A percentile compares a stretch with the other conserved stretches of the same genome.
These are phyloP conservation scores for Plebejus melissa DNA, from an alignment of 2,888 invertebrate species.

Conservation along the genomic window DNA sequence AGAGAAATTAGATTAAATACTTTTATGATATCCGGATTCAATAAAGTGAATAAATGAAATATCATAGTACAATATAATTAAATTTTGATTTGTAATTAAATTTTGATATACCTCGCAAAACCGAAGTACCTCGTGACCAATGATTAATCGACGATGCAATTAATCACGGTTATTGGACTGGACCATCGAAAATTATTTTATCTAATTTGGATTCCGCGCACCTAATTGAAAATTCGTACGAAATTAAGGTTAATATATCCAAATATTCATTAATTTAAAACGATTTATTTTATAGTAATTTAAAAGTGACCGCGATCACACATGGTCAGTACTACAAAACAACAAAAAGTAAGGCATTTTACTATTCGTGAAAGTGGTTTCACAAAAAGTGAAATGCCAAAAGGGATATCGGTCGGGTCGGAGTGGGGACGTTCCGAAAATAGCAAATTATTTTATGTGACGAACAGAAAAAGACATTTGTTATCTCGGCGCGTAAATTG, in stretches of 20 bases:
- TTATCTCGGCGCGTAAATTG: slow-evolving; percentile 62
- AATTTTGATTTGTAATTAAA: background rate
- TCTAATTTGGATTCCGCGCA: slow-evolving; percentile 11
- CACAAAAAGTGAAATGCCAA: slow-evolving; percentile 9
- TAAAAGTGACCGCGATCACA: background rate
- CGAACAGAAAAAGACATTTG: slow-evolving; percentile 44
- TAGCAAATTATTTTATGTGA: slow-evolving; percentile 35
- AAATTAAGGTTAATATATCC: background rate
- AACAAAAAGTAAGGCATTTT: background rate
- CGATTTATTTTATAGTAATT: background rate
- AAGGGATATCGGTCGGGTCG: slow-evolving; percentile 26
- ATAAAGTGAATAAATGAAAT: background rate
- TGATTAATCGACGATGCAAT: slow-evolving; percentile 18
- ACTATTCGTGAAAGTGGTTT: background rate
- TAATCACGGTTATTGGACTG: slow-evolving; percentile 5
- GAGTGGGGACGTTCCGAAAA: slow-evolving; percentile 31
- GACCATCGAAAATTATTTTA: slow-evolving; percentile 19
- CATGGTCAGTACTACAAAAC: background rate
- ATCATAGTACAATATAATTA: background rate
- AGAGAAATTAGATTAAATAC: background rate
- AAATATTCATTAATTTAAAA: background rate
- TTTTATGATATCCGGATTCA: too few species aligned
- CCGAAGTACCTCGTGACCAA: background rate
- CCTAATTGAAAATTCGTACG: slow-evolving; percentile 12
- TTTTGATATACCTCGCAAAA: background rate